A percentile compares a stretch with the other conserved stretches of the same genome.
Conservation (phyloP, 1,140 invertebrate species). For the Cyrtorhinus lividipennis region DNA sequence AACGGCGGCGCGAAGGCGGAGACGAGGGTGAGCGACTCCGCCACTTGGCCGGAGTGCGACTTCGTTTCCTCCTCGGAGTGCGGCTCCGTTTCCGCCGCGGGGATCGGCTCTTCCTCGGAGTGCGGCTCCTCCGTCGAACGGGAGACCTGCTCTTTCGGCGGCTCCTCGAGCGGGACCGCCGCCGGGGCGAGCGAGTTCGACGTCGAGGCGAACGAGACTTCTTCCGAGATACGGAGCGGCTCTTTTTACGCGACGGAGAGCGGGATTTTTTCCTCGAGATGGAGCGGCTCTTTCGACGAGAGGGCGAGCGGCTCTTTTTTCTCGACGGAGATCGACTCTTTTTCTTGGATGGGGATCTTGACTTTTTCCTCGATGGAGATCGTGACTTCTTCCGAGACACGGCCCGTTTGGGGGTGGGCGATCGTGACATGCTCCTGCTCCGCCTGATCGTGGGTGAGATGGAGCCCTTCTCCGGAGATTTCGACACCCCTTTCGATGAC, state of each 20-base stretch:
- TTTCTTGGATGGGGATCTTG: conserved; percentile 12
- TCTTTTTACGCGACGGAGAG: conserved; percentile 20
- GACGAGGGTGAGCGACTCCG: conserved; percentile 14
- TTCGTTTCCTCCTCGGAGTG: conserved; percentile 18
- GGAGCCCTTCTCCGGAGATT: not conserved
- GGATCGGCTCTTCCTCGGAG: conserved; percentile 19
- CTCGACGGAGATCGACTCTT: conserved; percentile 15
- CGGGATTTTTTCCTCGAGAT: conserved; percentile 5
- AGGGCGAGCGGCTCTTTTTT: conserved; percentile 13
- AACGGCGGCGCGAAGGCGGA: not conserved
- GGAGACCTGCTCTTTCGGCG: conserved; percentile 17
- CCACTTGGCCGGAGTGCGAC: conserved; percentile 10
- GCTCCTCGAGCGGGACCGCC: conserved; percentile 18
- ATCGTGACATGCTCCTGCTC: not conserved
- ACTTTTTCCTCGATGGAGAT: conserved; percentile 12
- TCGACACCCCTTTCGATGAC: not conserved
- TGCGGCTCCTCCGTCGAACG: conserved; percentile 9
- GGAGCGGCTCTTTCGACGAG: conserved; percentile 1
- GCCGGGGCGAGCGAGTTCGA: conserved; percentile 19
- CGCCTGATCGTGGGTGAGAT: not conserved
- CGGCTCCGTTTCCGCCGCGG: conserved; percentile 21
- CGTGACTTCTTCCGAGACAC: conserved; percentile 15
- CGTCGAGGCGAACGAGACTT: conserved; percentile 20
- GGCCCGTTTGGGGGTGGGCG: not conserved
- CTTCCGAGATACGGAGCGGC: conserved; percentile 19